Conservation (phyloP, 37 sponge, comb jelly and placozoan species). For the Spongilla lacustris region DNA sequence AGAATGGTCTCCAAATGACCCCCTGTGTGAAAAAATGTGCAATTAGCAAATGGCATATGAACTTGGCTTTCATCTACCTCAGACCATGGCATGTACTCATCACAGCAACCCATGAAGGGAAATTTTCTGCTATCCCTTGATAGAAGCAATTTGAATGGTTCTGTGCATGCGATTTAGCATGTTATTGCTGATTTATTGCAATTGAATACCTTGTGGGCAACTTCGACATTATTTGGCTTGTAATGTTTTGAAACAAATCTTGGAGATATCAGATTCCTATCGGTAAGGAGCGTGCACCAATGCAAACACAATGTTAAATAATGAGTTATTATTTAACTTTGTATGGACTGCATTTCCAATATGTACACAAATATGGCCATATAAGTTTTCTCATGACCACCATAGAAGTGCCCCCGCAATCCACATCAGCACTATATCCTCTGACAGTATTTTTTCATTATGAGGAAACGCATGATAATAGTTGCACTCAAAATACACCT, state of each 20-base stretch:
- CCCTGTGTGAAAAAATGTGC: neutral
- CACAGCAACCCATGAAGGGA: neutral
- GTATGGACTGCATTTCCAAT: no score
- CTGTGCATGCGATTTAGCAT: no score
- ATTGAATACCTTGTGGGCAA: neutral
- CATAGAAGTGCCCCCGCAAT: no score
- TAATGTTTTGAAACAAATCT: neutral
- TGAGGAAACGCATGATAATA: no score
- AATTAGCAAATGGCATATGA: neutral
- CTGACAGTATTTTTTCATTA: no score
- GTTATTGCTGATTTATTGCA: no score
- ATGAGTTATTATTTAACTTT: no score
- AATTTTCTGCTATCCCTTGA: neutral
- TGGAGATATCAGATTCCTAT: neutral
- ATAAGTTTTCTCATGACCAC: no score
- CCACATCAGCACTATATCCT: no score
- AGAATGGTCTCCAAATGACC: neutral
- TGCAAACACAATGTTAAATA: no score
- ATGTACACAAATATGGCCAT: no score
- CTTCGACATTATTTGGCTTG: neutral
- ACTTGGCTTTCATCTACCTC: neutral
- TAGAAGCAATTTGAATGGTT: neutral
- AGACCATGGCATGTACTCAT: neutral
- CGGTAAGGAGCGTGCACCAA: neutral
- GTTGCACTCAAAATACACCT: no score